Conservation (phyloP, 1,140 invertebrate species). For the Pseudachorutes palmiensis region DNA sequence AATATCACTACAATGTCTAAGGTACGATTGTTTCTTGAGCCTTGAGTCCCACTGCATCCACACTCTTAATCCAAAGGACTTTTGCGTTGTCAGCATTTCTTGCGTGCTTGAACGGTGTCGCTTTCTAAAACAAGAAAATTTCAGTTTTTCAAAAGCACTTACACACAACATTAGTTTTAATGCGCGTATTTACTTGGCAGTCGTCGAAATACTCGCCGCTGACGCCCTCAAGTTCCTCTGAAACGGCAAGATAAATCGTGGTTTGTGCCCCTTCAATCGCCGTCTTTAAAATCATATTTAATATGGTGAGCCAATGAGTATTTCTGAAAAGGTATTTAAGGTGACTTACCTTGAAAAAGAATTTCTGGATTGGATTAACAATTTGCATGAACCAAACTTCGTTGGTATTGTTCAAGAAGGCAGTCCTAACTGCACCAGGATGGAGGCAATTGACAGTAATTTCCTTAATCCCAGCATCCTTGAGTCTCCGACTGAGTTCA, state of each 20-base stretch:
- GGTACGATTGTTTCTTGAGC: slow-evolving; percentile 17
- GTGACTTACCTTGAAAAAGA: slow-evolving; percentile 12
- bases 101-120: slow-evolving; percentile 19
- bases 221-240: slow-evolving; percentile 40
- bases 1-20: no score
- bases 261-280: slow-evolving; percentile 43
- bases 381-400: background rate
- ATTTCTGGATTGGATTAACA: background rate
- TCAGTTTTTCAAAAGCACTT: background rate
- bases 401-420: slow-evolving; percentile 18
- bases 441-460: slow-evolving; percentile 21
- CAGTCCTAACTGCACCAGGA: slow-evolving; percentile 24
- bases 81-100: slow-evolving; percentile 40
- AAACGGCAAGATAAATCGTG: slow-evolving; percentile 41
- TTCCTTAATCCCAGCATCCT: slow-evolving; percentile 42
- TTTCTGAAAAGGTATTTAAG: no score
- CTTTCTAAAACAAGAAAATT: background rate
- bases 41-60: slow-evolving; percentile 41
- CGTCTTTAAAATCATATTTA: slow-evolving; percentile 30
- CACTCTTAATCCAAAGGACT: slow-evolving; percentile 45
- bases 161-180: background rate
- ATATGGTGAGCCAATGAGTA: background rate
- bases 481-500: slow-evolving; percentile 61
- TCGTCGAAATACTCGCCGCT: slow-evolving; percentile 45
- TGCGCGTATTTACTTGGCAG: slow-evolving; percentile 39